phyloP scores from a whole-genome alignment of 2,797 vertebrate genomes.

The Poecilia gillii region DNA sequence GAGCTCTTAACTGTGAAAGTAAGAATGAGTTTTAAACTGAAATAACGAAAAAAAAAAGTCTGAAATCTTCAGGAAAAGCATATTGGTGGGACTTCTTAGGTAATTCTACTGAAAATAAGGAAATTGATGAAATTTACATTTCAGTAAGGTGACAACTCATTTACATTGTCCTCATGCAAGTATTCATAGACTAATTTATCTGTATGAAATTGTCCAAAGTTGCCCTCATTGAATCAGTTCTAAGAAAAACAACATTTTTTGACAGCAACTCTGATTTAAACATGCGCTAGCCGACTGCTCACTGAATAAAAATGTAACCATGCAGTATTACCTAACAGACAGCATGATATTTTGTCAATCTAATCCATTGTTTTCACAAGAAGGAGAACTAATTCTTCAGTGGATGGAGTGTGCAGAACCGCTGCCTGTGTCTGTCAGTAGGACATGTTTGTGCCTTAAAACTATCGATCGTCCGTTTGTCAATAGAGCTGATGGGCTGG shows the following conservation, averaged over 20 bases:
- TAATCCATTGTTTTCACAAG: conserved; percentile 5
- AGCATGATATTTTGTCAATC: conserved; percentile 7
- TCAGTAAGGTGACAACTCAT: neutral
- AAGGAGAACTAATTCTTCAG: conserved; percentile 9
- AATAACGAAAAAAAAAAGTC: neutral
- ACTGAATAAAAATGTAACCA: neutral
- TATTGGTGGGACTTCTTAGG: neutral
- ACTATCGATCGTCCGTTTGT: conserved; percentile 34
- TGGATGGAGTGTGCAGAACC: conserved; percentile 1
- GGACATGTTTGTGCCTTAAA: conserved; percentile 21
- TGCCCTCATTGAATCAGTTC: neutral
- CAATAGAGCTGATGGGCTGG: conserved; percentile 22
- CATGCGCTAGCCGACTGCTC: neutral
- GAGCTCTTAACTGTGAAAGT: neutral
- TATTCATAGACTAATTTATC: neutral
- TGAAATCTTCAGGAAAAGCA: neutral
- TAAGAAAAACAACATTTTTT: neutral
- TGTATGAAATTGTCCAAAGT: neutral
- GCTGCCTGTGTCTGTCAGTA: conserved; percentile 4
- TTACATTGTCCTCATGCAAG: neutral
- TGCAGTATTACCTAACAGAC: neutral
- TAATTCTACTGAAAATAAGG: neutral
- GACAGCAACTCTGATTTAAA: neutral
- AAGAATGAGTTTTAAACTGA: neutral
- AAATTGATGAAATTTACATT: neutral